phyloP scores from a whole-genome alignment of 2,888 invertebrate genomes.

The Resseliella maxima region DNA sequence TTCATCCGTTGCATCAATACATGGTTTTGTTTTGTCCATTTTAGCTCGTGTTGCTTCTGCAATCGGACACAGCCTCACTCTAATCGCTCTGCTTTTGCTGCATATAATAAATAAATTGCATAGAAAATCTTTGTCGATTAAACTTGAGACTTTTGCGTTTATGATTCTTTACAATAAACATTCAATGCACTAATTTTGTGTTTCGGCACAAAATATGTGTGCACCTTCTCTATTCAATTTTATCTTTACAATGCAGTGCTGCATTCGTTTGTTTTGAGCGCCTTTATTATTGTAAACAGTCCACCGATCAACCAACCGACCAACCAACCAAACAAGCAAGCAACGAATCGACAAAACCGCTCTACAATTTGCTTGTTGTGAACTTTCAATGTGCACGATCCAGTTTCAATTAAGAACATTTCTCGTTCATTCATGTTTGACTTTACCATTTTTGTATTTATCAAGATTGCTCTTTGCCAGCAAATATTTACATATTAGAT shows the following conservation, averaged over 20 bases:
- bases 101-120: conserved; percentile 51
- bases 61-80: conserved; percentile 34
- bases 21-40: neutral
- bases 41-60: neutral
- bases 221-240: conserved; percentile 22
- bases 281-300: neutral
- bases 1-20: too few species aligned
- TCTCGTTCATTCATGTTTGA: conserved; percentile 28
- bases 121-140: conserved; percentile 24
- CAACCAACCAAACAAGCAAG: neutral
- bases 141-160: conserved; percentile 9
- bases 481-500: conserved; percentile 44
- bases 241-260: neutral
- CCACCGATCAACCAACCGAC: neutral
- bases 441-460: conserved; percentile 49
- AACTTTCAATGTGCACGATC: conserved; percentile 41
- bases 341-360: too few species aligned
- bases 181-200: conserved; percentile 36
- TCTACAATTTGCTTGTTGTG: neutral
- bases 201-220: conserved; percentile 14
- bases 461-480: conserved; percentile 45
- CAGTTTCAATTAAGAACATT: conserved; percentile 53
- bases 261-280: neutral
- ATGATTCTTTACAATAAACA: conserved; percentile 9
- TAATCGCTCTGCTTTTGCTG: conserved; percentile 1